Base-by-base conservation (phyloP, 2,888 invertebrate genomes). In the Pseudococcus viburni region DNA sequence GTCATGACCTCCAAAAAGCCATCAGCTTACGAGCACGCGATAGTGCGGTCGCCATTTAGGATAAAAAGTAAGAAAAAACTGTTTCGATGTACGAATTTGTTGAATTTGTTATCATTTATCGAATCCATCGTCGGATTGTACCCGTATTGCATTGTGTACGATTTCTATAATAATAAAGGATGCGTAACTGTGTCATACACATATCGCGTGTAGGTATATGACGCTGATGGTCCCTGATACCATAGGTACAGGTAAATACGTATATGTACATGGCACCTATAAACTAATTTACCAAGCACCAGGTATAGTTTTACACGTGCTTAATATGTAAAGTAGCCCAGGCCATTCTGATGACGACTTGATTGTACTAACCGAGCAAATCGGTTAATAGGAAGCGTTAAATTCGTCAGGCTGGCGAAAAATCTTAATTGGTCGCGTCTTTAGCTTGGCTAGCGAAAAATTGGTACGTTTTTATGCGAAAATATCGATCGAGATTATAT, bases 1-100 rank as follows among this genome's bases (percentile, higher is more conserved):
- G 73, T 73, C 73, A 73, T 73, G 73, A 73, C 73, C 73, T 73
- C 73, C 73, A 73, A 73, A 68, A 64, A 64, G 22, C 22, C 64
- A 64, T 64, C 73, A 73, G 15, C 68, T 26, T 33, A 26, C 33
- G 33, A 73, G 73, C 73, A 73, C 73, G 73, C 73, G 73, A 73
- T 73, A 73, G 5, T 73, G 73, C 73, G 73, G 12, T 73, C 15
- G 17, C 33, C 26, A 73, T 73, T 73, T 6, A 5, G 42, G 42
- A 42, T 0, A 42, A 42, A 42, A 42, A 26, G 0, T 12, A 33
- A 73, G 17, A 73, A 73, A 33, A 73, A 33, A 33, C 33, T 5
- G 73, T 73, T 17, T 33, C 17, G 17, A 33, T 17, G 73, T 15
- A 73, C 33, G 33, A 33, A 33, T 26, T 33, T 17, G 73, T 33